Conservation (phyloP, 2,888 invertebrate species). For the Sussaba pulchella region DNA sequence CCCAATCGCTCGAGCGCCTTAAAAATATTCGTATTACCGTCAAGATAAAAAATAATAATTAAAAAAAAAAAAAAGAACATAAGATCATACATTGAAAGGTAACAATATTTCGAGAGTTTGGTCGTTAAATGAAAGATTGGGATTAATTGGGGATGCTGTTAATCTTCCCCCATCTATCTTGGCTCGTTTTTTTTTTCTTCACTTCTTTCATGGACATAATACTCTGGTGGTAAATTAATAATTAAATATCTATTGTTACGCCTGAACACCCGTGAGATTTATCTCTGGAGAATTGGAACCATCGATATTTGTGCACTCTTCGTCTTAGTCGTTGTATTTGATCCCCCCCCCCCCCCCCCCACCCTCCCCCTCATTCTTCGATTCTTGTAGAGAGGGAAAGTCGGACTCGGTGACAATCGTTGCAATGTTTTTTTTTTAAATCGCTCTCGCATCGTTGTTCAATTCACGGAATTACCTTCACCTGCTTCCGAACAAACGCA, state of each 20-base stretch:
- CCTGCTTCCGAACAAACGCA: constrained; percentile 86
- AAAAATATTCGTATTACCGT: too few species aligned
- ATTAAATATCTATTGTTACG: constrained; percentile 6
- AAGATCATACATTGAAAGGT: not conserved
- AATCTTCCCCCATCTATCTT: too few species aligned
- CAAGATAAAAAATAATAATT: too few species aligned
- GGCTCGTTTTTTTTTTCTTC: not conserved
- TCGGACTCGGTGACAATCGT: not conserved
- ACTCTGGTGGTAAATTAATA: constrained; percentile 60
- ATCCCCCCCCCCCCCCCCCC: too few species aligned
- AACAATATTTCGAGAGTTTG: constrained; percentile 1
- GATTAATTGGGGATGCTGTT: too few species aligned
- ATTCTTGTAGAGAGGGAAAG: not conserved
- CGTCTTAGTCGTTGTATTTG: not conserved
- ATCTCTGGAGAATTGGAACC: not conserved
- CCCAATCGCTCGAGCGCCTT: not conserved
- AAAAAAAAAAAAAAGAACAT: not conserved
- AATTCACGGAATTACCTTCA: constrained; percentile 49
- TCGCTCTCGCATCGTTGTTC: not conserved
- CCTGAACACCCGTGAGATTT: constrained; percentile 1
- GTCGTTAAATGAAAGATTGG: not conserved
- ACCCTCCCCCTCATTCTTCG: too few species aligned
- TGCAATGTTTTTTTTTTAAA: too few species aligned
- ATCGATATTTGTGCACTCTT: constrained; percentile 10
- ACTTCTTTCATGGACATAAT: constrained; percentile 38